Evolutionary conservation across 2,113 vertebrate genomes (phyloP).

Genomic region (Platanista minor): DNA sequence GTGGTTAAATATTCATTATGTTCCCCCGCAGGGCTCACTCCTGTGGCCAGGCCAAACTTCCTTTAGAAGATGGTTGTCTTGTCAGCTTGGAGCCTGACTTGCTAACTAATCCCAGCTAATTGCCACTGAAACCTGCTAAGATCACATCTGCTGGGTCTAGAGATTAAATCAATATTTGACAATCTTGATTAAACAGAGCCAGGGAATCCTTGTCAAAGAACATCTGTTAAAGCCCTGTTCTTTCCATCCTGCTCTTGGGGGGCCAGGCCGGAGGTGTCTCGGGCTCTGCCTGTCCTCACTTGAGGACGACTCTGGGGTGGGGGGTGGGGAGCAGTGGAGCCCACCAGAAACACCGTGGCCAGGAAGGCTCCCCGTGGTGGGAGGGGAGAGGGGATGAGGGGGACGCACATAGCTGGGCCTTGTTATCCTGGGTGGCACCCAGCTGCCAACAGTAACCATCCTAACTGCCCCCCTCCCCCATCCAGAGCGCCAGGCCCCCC

Average conservation of each 20-base stretch:
- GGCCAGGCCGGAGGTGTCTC: not conserved
- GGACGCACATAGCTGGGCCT: not conserved
- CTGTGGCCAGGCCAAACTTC: not conserved
- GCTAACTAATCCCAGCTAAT: conserved; percentile 59
- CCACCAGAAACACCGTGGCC: not conserved
- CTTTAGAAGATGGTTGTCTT: not conserved
- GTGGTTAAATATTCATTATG: not conserved
- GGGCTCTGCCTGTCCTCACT: not conserved
- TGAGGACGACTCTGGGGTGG: not conserved
- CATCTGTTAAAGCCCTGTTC: conserved; percentile 58
- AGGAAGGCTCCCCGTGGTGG: not conserved
- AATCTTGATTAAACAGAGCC: conserved; percentile 73
- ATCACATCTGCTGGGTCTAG: conserved; percentile 64
- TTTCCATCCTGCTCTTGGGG: not conserved
- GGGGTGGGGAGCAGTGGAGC: not conserved
- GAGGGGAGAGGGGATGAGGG: not conserved
- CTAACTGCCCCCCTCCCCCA: not conserved
- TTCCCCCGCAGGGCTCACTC: not conserved
- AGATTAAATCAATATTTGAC: conserved; percentile 71
- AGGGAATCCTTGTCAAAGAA: conserved; percentile 56
- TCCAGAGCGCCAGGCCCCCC: not conserved
- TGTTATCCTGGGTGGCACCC: not conserved
- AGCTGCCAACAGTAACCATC: not conserved
- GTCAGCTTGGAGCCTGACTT: conserved; percentile 42
- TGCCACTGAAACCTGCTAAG: conserved; percentile 47